Base-by-base conservation (phyloP, 2,113 vertebrate genomes). In the Lepidothrix coronata region DNA sequence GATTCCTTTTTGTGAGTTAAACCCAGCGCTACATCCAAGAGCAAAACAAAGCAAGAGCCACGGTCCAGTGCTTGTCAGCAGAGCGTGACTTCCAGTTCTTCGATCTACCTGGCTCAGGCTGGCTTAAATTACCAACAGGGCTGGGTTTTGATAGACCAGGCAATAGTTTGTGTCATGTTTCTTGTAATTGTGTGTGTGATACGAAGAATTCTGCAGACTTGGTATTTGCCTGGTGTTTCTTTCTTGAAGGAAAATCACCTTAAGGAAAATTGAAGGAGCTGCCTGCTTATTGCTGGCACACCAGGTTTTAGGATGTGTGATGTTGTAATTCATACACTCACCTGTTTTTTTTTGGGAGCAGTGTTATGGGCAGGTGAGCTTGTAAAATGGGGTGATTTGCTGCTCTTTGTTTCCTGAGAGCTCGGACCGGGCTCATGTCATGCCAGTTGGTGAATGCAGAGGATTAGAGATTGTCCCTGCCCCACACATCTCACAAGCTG, bases 11-110 rank as follows among this genome's bases (percentile, higher is more conserved):
- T 49, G 41, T n/a, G 35, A 81, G 78, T 17, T 83, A 65, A 83
- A 85, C 74, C 57, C 89, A 44, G 75, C 0, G 2, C 51, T 58
- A 12, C 73, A 46, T 62, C 76, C 83, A 59, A 51, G 57, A 62
- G 72, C 8, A 78, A 93, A 93, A 80, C 83, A 94, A 86, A 85
- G 79, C 25, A 3, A 88, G 78, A 92, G 91, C 59, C 66, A 46
- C 1, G 5, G 65, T 89, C 46, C 73, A n/a, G 74, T 2, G 25
- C 89, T 65, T 54, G 62, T 30, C 89, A 87, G 80, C 84, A 72
- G 94, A 93, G 93, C 7, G 0, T 86, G 91, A 59, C 92, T 85
- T 76, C 25, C 71, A 74, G 19, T 80, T 85, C 76, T 68, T 78
- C 17, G 1, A 16, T 61, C 76, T 68, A 18, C 70, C 48, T 86